These are phyloP conservation scores for Eucidaris tribuloides DNA, from an alignment of 35 echinoderm and acorn worm genomes.

Conservation along the genomic window DNA sequence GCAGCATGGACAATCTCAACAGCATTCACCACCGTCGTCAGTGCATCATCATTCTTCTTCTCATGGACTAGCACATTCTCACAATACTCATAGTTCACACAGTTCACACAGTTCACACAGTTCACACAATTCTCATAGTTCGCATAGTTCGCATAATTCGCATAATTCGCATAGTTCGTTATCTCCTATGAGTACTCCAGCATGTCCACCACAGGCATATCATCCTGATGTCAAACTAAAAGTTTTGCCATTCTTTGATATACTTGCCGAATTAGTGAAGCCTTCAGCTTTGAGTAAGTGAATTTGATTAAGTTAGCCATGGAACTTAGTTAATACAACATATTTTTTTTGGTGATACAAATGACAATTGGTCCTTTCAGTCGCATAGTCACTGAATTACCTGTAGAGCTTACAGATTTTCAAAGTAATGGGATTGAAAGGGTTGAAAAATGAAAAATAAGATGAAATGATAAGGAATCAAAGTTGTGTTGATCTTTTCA, in stretches of 20 bases:
- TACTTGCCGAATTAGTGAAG: conserved; percentile 84
- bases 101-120: conserved; percentile 32
- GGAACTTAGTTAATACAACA: no score
- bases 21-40: conserved; percentile 26
- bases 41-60: conserved; percentile 50
- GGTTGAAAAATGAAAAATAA: no score
- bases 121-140: conserved; percentile 22
- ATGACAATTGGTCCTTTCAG: no score
- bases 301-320: background rate
- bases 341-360: no score
- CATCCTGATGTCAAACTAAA: conserved; percentile 85
- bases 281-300: conserved; percentile 94
- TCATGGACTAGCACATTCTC: conserved; percentile 44
- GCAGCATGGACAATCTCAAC: conserved; percentile 23
- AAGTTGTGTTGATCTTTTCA: no score
- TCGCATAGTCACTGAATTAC: no score
- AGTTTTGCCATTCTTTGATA: conserved; percentile 87
- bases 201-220: conserved; percentile 38
- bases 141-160: background rate
- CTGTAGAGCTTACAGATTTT: no score
- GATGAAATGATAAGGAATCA: no score
- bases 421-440: no score
- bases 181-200: conserved; percentile 2
- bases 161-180: conserved; percentile 9
- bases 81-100: conserved; percentile 11